A percentile compares a stretch with the other conserved stretches of the same genome.
Evolutionary conservation across 2,113 vertebrate genomes (phyloP).

Genomic region (Microcebus ravelobensis): DNA sequence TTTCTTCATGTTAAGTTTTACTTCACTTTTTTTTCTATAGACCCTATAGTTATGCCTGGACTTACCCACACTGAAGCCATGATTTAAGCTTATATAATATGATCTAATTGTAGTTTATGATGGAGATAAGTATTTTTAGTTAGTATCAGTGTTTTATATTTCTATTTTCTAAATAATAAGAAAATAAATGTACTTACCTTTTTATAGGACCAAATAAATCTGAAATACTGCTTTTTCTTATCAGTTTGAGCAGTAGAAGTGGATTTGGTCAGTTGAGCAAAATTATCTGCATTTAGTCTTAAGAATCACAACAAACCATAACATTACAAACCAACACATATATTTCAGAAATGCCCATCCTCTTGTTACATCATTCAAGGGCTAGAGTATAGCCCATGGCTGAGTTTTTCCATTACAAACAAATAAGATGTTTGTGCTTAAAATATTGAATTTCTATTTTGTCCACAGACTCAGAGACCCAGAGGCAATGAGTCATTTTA

Average conservation of each 20-base stretch:
- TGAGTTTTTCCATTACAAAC: constrained; percentile 2
- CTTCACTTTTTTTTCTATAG: not conserved
- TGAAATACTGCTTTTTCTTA: not conserved
- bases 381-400: not conserved
- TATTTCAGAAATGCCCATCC: not conserved
- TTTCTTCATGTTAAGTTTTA: constrained; percentile 12
- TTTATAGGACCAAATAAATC: not conserved
- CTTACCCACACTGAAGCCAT: constrained; percentile 6
- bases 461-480: not conserved
- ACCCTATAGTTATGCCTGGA: not conserved
- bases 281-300: not conserved
- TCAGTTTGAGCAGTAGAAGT: not conserved
- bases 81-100: not conserved
- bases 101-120: not conserved
- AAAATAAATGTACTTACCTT: constrained; percentile 32
- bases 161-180: constrained; percentile 55
- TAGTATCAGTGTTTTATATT: not conserved
- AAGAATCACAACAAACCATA: not conserved
- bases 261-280: not conserved
- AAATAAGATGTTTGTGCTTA: not conserved
- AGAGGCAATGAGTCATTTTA: constrained; percentile 35
- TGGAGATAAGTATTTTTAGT: not conserved
- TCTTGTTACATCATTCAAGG: not conserved
- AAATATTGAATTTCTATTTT: constrained; percentile 43
- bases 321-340: not conserved